Evolutionary conservation across 2,113 vertebrate species (phyloP), one percentile per base, ranked within the genome.

Genomic region (Calidris pugnax): DNA sequence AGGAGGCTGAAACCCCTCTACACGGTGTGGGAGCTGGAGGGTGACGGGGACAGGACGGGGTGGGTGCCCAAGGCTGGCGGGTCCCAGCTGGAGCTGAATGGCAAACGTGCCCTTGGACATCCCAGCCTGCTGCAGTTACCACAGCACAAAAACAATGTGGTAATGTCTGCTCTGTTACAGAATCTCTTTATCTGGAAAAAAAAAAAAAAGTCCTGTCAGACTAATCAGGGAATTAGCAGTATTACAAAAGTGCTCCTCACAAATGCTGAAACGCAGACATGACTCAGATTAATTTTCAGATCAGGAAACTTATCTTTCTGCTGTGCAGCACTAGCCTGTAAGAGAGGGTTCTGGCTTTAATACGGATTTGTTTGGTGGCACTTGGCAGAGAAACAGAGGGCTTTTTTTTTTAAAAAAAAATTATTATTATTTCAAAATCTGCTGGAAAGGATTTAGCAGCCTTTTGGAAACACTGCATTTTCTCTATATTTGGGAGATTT

Each of bases 251-350:
- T 95, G 77, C 74, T 97, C 91, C 95, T 97, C 94, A 94, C 94
- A 95, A 96, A 89, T 63, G 81, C 83, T 95, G 75, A 97, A 96
- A 95, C 69, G 85, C 91, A 97, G 95, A 97, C 96, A 97, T 97
- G 97, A 96, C 95, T 97, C 96, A 97, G 96, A 97, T 97, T 92
- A 85, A 94, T 95, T 95, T 96, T 96, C 95, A 96, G 71, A 97
- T 97, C 87, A 77, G 95, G 87, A 95, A 96, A 95, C 89, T 96
- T 97, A 95, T 96, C 95, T 89, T 92, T 94, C 80, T 93, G 55
- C 67, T 93, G 77, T 67, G 59, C 50, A 90, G 90, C 55, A 13
- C 84, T 26, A 72, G 66, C 56, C 57, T 73, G 71, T 55, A 43
- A 55, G 56, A 84, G 77, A 85, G 37, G n/a, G 87, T 93, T 89